Conservation (phyloP, 2,888 invertebrate species). For the Dugesia japonica region DNA sequence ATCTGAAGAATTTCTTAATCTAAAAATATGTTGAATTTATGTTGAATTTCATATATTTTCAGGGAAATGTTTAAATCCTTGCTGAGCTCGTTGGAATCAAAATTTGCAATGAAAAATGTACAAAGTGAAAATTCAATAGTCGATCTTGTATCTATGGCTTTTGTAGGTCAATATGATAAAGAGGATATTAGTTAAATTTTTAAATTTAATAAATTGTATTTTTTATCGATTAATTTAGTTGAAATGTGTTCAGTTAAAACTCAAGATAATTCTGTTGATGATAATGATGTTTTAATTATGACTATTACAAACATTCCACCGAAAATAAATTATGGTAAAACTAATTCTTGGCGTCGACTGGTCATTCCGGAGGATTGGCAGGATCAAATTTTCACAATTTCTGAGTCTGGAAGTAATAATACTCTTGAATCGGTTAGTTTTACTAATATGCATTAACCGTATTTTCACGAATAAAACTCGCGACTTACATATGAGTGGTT, state of each 20-base stretch:
- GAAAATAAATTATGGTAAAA: not conserved
- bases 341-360: not conserved
- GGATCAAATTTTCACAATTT: not conserved
- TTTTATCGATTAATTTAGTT: not conserved
- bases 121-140: not conserved
- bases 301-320: not conserved
- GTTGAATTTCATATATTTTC: too few species aligned
- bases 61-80: not conserved
- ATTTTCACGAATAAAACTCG: not conserved
- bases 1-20: too few species aligned
- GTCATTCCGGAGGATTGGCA: constrained; percentile 2
- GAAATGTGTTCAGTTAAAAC: not conserved
- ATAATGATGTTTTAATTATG: not conserved
- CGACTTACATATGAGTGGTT: not conserved
- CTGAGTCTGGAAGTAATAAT: not conserved
- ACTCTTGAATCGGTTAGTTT: not conserved
- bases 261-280: too few species aligned
- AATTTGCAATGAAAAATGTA: not conserved
- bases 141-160: not conserved
- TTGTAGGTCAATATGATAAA: not conserved
- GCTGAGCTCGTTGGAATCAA: not conserved
- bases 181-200: not conserved
- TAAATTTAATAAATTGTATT: not conserved
- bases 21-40: too few species aligned
- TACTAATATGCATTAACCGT: not conserved